These are phyloP conservation scores for Apostichopus japonicus DNA, from an alignment of 35 echinoderm and acorn worm species.

Conservation along the genomic window DNA sequence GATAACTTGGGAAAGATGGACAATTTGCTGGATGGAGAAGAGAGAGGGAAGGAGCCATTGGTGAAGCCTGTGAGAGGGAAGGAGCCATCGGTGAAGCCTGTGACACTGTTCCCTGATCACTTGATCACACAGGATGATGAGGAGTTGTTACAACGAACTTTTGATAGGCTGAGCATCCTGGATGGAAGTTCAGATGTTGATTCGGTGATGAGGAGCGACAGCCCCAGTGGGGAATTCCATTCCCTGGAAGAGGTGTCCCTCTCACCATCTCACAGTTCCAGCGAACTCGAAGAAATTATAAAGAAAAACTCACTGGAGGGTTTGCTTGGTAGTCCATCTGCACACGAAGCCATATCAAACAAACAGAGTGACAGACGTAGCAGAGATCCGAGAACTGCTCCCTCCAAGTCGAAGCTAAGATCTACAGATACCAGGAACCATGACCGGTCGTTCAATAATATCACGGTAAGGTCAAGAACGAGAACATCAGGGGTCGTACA, in stretches of 20 bases:
- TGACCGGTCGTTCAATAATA: not conserved
- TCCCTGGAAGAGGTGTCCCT: slow-evolving; percentile 27
- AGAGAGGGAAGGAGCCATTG: not conserved
- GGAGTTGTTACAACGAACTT: slow-evolving; percentile 25
- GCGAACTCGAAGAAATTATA: slow-evolving; percentile 1
- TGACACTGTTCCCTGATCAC: not conserved
- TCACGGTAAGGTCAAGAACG: not conserved
- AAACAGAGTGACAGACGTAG: not conserved
- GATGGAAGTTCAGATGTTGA: slow-evolving; percentile 47
- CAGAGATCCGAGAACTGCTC: not conserved
- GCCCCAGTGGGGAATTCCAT: not conserved
- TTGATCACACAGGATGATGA: slow-evolving; percentile 3
- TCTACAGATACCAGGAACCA: not conserved
- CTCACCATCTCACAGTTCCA: slow-evolving; percentile 27
- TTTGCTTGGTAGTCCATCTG: not conserved
- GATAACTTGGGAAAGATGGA: not conserved
- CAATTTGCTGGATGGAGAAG: not conserved
- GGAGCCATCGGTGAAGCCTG: not conserved
- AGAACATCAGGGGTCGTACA: not conserved
- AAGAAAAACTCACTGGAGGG: not conserved
- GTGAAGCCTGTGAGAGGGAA: not conserved
- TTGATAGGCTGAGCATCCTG: slow-evolving; percentile 18
- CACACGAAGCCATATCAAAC: not conserved
- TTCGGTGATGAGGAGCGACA: slow-evolving; percentile 40
- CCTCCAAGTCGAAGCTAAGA: not conserved